Base-by-base conservation (phyloP, 2,888 invertebrate species). In the Drosophila birchii region DNA sequence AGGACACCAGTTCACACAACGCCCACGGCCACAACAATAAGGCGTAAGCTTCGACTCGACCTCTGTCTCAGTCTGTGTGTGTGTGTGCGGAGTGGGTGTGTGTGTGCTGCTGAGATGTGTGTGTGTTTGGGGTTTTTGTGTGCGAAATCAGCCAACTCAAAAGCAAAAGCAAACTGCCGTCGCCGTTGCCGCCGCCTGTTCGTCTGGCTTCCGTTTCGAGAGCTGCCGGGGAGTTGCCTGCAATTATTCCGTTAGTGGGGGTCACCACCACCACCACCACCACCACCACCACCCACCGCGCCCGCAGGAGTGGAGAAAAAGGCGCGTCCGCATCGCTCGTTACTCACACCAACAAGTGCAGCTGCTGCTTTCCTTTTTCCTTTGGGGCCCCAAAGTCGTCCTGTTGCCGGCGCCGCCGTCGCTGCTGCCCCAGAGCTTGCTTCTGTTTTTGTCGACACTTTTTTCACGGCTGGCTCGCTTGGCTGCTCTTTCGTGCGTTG, bases 401-500 rank as follows among this genome's bases (percentile, higher is more conserved):
- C 75, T 69, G 75, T 71, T 68, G 79, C 55, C 57, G 53, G 36
- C 38, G 56, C 72, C 80, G 86, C 81, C 75, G 71, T 78, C 80
- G 78, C 49, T 29, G 29, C 73, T 85, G 86, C 86, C 34, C 1
- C 34, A 16, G 34, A 16, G 34, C 51, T 53, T 45, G 45, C 45
- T 45, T 45, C 36, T 85, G 85, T 86, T 86, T 86, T 87, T 85
- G 83, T 80, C 88, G 86, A 87, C 87, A 85, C 88, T 87, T 87
- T 68, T 88, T 87, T 88, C 87, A 87, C 88, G 85, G 87, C 80
- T 88, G 88, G 85, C 79, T 88, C 82, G 88, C 86, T 86, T 88
- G 85, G 80, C 75, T 88, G 86, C 86, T 84, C 86, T 81, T 83
- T 79, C 86, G 85, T 82, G 81, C 80, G 81, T 78, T 86, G 86